Percentiles rank a stretch among this genome's conserved stretches.
phyloP scores from a whole-genome alignment of 2,797 vertebrate species.

The Bucorvus abyssinicus region DNA sequence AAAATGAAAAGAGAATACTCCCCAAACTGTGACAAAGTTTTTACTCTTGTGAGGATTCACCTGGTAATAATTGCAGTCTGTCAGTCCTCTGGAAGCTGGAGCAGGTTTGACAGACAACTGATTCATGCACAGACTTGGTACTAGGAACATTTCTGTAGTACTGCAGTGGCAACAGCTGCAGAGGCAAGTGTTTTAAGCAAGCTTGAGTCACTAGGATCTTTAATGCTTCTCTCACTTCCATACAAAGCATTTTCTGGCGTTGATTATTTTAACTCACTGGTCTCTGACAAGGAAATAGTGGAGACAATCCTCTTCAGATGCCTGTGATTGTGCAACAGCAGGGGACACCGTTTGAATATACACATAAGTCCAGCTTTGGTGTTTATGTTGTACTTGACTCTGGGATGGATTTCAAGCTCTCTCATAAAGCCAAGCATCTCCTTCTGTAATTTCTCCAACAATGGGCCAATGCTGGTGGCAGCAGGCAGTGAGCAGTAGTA shows the following conservation, averaged over 20 bases:
- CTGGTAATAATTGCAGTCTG: not conserved
- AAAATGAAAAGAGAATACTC: not conserved
- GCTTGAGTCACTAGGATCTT: not conserved
- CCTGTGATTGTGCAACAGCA: constrained; percentile 32
- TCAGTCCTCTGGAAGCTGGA: not conserved
- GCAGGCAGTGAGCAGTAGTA: constrained; percentile 48
- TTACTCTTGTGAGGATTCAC: not conserved
- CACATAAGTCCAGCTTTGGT: constrained; percentile 3
- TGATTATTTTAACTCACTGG: constrained; percentile 31
- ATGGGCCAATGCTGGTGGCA: constrained; percentile 48
- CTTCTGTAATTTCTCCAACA: constrained; percentile 60
- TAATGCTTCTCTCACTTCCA: not conserved
- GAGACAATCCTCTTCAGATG: not conserved
- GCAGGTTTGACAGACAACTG: not conserved
- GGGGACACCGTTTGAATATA: constrained; percentile 28
- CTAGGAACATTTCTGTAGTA: not conserved
- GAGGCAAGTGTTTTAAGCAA: not conserved
- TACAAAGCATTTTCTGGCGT: not conserved
- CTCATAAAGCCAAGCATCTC: constrained; percentile 54
- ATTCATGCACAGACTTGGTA: not conserved
- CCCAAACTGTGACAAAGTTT: not conserved
- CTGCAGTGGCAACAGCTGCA: not conserved
- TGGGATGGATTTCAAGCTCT: constrained; percentile 55
- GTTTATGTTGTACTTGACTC: constrained; percentile 66
- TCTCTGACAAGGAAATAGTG: constrained; percentile 14